Evolutionary conservation across 1,140 invertebrate species (phyloP).

Genomic region (Zaprionus davidi): DNA sequence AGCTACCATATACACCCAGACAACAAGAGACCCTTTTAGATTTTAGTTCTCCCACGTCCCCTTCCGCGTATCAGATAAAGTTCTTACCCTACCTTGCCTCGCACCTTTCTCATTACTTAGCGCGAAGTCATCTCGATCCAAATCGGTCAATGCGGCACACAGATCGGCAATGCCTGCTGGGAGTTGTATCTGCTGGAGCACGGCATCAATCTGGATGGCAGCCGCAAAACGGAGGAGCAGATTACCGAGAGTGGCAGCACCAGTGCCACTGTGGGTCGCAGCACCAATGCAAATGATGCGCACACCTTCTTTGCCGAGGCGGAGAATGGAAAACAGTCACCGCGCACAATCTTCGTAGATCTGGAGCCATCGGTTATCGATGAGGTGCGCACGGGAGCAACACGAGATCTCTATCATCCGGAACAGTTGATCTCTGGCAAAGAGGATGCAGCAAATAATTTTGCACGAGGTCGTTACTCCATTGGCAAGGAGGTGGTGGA

Average conservation of each 20-base stretch:
- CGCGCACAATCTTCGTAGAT: slow-evolving; percentile 85
- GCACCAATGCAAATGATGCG: slow-evolving; percentile 69
- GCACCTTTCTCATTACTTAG: slow-evolving; percentile 62
- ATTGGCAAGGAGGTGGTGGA: slow-evolving; percentile 92
- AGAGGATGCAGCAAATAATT: slow-evolving; percentile 93
- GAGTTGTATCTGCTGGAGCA: slow-evolving; percentile 91
- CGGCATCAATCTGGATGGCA: slow-evolving; percentile 89
- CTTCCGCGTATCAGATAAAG: neutral
- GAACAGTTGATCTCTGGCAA: slow-evolving; percentile 91
- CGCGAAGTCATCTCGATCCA: slow-evolving; percentile 89
- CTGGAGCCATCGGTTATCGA: slow-evolving; percentile 86
- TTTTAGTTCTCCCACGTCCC: neutral
- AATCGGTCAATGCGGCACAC: slow-evolving; percentile 89
- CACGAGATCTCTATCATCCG: slow-evolving; percentile 88
- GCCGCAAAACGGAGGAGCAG: slow-evolving; percentile 66
- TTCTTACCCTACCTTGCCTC: neutral
- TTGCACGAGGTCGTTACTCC: slow-evolving; percentile 91
- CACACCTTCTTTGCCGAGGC: slow-evolving; percentile 89
- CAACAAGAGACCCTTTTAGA: neutral
- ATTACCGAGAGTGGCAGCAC: slow-evolving; percentile 66
- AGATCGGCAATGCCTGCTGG: slow-evolving; percentile 92
- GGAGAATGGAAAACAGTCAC: slow-evolving; percentile 86
- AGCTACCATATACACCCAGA: neutral
- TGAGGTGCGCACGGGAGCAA: slow-evolving; percentile 87
- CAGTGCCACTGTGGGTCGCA: slow-evolving; percentile 56